Evolutionary conservation across 2,113 vertebrate genomes (phyloP).

Genomic region (Athene cunicularia): DNA sequence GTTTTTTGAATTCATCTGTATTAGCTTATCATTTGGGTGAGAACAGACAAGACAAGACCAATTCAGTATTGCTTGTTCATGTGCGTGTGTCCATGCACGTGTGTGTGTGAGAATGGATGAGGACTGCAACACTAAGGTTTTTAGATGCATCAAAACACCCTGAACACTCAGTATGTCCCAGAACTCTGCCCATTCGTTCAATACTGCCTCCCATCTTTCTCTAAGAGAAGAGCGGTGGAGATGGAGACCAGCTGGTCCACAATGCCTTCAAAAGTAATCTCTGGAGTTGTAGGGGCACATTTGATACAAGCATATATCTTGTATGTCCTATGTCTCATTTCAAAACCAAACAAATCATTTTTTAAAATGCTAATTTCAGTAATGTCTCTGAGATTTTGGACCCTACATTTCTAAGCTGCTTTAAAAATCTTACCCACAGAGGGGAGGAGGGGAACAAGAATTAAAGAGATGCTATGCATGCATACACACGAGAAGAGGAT

Average conservation of each 20-base stretch:
- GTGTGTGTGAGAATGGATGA: neutral
- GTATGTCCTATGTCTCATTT: neutral
- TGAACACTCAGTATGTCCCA: neutral
- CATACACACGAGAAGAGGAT: neutral
- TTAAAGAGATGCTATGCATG: neutral
- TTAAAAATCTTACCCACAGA: neutral
- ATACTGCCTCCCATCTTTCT: neutral
- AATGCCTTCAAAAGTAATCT: neutral
- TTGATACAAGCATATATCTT: neutral
- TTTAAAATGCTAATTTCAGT: neutral
- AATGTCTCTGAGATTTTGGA: neutral
- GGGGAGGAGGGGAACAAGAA: accelerated
- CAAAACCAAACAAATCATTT: neutral
- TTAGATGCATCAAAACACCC: neutral
- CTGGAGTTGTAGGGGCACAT: neutral
- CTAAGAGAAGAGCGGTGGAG: neutral
- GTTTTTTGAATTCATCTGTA: neutral
- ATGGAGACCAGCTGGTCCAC: neutral
- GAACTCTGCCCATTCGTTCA: neutral
- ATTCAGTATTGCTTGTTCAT: neutral
- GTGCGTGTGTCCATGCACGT: accelerated
- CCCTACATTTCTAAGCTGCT: neutral
- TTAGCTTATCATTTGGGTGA: neutral
- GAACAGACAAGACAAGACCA: neutral
- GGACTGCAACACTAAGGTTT: neutral